These are phyloP conservation scores for Colletes latitarsis DNA, from an alignment of 1,140 invertebrate genomes.

Conservation along the genomic window DNA sequence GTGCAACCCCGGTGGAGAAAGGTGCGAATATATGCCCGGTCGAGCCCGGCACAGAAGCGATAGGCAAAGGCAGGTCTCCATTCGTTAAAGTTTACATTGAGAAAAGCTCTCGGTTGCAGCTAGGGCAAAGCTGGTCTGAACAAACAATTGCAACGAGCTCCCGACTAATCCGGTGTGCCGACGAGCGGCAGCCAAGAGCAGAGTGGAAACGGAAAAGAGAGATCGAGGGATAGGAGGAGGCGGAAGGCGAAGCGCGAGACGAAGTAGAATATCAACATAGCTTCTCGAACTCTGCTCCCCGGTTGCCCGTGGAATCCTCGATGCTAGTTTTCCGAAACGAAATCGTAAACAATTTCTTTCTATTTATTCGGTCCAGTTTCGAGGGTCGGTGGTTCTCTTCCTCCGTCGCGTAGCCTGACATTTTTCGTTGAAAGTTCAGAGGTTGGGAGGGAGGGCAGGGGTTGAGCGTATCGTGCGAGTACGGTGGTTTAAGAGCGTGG, in stretches of 20 bases:
- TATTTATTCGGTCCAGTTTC: conserved; percentile 9
- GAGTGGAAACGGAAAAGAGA: background rate
- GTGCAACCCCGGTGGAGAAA: background rate
- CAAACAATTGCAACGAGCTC: conserved; percentile 61
- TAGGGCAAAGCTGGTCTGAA: conserved; percentile 50
- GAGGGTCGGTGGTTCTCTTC: no score
- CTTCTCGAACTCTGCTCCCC: background rate
- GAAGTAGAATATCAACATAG: conserved; percentile 58
- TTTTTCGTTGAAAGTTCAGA: no score
- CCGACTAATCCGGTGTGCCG: conserved; percentile 54
- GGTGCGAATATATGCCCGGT: conserved; percentile 3
- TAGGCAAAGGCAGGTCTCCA: conserved; percentile 43
- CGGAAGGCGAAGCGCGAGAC: background rate
- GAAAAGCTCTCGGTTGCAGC: conserved; percentile 48
- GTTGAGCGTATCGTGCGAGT: no score
- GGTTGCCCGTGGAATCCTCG: background rate
- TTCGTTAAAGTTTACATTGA: conserved; percentile 58
- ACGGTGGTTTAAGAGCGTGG: no score
- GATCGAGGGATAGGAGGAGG: background rate
- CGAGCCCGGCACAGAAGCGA: conserved; percentile 2
- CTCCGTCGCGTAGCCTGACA: no score
- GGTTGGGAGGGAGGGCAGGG: no score
- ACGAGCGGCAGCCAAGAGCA: conserved; percentile 13
- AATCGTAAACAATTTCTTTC: conserved; percentile 5
- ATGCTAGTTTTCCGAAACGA: background rate